Conservation (phyloP, 1,140 invertebrate species). For the Neotoxoptera formosana region DNA sequence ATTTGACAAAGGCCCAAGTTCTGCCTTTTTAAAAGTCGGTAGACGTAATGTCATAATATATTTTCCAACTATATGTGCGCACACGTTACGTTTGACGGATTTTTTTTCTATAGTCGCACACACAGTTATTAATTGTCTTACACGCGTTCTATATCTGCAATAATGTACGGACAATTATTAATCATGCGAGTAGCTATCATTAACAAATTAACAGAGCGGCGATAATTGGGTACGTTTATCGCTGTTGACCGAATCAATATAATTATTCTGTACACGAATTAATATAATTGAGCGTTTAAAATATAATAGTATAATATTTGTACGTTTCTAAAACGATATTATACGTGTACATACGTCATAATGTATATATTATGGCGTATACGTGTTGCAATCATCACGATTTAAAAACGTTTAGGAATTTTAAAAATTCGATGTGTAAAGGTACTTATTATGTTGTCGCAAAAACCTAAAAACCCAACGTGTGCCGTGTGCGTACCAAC, state of each 20-base stretch:
- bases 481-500: not conserved
- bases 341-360: not conserved
- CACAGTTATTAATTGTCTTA: not conserved
- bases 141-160: not conserved
- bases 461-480: not conserved
- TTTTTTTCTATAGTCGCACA: not conserved
- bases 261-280: not conserved
- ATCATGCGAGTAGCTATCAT: not conserved
- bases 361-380: not conserved
- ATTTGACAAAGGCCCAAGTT: not conserved
- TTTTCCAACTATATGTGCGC: not conserved
- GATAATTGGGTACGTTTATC: not conserved
- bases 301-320: not conserved
- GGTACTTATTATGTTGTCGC: not conserved
- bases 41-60: not conserved
- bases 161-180: not conserved
- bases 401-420: not conserved
- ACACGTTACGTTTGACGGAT: too few species aligned
- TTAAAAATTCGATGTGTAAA: not conserved
- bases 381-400: not conserved
- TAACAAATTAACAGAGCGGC: not conserved
- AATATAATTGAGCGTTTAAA: not conserved
- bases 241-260: not conserved
- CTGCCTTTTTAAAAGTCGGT: not conserved
- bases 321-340: not conserved